Evolutionary conservation across 1,140 invertebrate species (phyloP).

Genomic region (Drosophila navojoa): DNA sequence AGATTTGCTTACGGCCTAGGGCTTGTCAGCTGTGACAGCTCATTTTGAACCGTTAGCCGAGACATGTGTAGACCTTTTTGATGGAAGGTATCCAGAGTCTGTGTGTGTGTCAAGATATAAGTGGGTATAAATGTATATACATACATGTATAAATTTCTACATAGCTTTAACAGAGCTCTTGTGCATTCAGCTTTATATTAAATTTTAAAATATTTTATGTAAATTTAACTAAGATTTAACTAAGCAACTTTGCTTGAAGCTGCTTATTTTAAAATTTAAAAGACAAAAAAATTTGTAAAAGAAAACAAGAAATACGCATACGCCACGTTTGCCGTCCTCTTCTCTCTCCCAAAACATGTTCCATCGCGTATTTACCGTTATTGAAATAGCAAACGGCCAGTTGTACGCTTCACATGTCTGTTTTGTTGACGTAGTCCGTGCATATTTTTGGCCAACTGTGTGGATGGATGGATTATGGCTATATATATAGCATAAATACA

Average conservation of each 20-base stretch:
- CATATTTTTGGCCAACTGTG: slow-evolving; percentile 25
- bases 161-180: too few species aligned
- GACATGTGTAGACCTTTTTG: slow-evolving; percentile 47
- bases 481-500: neutral
- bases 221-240: too few species aligned
- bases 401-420: slow-evolving; percentile 29
- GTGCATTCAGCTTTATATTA: neutral
- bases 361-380: slow-evolving; percentile 24
- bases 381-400: slow-evolving; percentile 33
- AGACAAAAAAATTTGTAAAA: neutral
- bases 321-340: slow-evolving; percentile 32
- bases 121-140: slow-evolving; percentile 5
- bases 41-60: slow-evolving; percentile 51
- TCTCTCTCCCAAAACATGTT: neutral
- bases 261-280: slow-evolving; percentile 24
- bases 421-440: slow-evolving; percentile 12
- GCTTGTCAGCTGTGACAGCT: slow-evolving; percentile 9
- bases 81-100: slow-evolving; percentile 48
- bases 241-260: slow-evolving; percentile 2
- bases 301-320: slow-evolving; percentile 34
- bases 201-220: too few species aligned
- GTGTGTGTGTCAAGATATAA: slow-evolving; percentile 16
- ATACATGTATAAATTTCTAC: neutral
- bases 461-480: slow-evolving; percentile 24
- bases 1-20: neutral